Conservation (phyloP, 2,797 vertebrate species). For the Anguilla pacifica region DNA sequence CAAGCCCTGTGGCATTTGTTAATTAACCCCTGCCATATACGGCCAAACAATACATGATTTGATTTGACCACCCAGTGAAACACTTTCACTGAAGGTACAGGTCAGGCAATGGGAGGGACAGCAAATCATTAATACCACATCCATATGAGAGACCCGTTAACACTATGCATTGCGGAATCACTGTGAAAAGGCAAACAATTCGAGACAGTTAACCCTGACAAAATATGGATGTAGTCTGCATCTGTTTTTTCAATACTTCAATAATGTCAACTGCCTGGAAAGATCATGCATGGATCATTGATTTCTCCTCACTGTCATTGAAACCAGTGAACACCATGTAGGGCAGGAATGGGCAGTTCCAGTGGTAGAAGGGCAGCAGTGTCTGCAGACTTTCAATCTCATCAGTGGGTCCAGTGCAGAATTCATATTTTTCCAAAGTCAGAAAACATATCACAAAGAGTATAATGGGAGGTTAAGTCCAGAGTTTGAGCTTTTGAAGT, state of each 20-base stretch:
- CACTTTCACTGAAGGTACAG: not conserved
- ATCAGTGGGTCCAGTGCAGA: not conserved
- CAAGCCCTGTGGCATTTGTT: not conserved
- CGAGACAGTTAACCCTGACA: slow-evolving; percentile 5
- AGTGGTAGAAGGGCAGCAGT: not conserved
- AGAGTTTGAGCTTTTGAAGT: slow-evolving; percentile 1
- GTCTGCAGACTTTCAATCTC: not conserved
- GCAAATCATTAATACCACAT: not conserved
- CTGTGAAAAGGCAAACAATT: slow-evolving; percentile 3
- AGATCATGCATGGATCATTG: not conserved
- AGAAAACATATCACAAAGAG: not conserved
- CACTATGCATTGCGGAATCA: slow-evolving; percentile 11
- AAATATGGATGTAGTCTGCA: slow-evolving; percentile 8
- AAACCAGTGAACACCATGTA: slow-evolving; percentile 2
- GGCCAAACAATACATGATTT: not conserved
- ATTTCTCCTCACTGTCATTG: not conserved
- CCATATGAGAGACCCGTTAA: not conserved
- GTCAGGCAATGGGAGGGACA: not conserved
- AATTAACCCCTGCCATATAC: not conserved
- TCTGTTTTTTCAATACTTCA: slow-evolving; percentile 2
- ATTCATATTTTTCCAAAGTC: not conserved
- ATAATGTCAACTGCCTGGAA: not conserved
- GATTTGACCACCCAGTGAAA: not conserved
- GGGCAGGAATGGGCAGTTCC: not conserved
- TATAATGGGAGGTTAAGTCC: not conserved